Conservation (phyloP, 2,113 vertebrate genomes). For the Nanger granti region DNA sequence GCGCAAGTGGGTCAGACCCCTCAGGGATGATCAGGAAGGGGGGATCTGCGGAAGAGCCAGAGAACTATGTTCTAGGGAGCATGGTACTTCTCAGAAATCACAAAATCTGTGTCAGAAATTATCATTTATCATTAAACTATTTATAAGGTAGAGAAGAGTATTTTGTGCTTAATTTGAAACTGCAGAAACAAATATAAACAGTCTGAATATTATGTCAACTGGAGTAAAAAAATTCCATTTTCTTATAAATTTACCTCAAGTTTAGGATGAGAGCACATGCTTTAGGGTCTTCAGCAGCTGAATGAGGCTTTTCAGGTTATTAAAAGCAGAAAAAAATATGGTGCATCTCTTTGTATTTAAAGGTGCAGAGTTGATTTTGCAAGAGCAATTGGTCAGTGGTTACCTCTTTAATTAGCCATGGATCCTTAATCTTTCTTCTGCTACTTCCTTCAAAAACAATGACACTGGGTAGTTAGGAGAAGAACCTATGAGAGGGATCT, state of each 20-base stretch:
- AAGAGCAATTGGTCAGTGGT: background rate
- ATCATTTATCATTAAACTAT: background rate
- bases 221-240: background rate
- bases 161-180: background rate
- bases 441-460: background rate
- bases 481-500: background rate
- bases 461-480: background rate
- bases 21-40: background rate
- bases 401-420: background rate
- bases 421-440: background rate
- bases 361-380: background rate
- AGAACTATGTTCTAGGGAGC: background rate
- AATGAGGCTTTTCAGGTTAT: background rate
- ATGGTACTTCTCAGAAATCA: background rate
- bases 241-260: background rate
- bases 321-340: background rate
- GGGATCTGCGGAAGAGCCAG: background rate
- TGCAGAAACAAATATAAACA: background rate
- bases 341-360: background rate
- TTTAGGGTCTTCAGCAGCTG: background rate
- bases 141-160: background rate
- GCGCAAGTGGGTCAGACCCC: too few relatives aligned
- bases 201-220: background rate
- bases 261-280: background rate
- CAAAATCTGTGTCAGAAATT: background rate